Evolutionary conservation across 2,888 invertebrate species (phyloP).

Genomic region (Aspidapion aeneum): DNA sequence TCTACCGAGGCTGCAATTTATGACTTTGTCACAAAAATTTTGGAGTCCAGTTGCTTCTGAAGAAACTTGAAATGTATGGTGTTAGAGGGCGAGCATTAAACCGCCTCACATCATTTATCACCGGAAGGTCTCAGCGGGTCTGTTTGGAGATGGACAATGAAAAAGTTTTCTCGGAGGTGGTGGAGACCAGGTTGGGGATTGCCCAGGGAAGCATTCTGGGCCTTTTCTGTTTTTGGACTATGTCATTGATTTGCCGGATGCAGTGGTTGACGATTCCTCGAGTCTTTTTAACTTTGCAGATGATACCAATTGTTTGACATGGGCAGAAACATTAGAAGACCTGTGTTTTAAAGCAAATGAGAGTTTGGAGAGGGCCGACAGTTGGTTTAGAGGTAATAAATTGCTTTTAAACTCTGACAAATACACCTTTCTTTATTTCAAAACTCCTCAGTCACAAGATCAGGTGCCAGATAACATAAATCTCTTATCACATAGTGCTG

Average conservation of each 20-base stretch:
- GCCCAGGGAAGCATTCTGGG: neutral
- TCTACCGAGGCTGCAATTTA: neutral
- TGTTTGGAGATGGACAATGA: neutral
- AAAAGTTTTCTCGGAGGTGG: neutral
- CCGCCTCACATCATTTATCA: neutral
- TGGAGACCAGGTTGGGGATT: neutral
- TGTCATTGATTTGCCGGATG: neutral
- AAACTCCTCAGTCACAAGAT: neutral
- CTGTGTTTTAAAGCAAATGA: neutral
- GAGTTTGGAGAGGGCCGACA: neutral
- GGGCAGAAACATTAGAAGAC: neutral
- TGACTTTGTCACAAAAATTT: neutral
- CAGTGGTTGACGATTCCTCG: neutral
- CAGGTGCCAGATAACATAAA: slow-evolving; percentile 9
- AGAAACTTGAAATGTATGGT: neutral
- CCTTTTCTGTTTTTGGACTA: neutral
- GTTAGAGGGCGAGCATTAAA: neutral
- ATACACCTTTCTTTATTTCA: neutral
- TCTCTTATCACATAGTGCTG: slow-evolving; percentile 7
- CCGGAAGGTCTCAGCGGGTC: neutral
- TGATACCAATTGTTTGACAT: neutral
- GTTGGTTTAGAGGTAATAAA: neutral
- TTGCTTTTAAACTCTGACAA: neutral
- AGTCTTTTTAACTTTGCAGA: neutral
- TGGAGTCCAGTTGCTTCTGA: neutral